phyloP scores from a whole-genome alignment of 2,888 invertebrate species.

The Ormyrus rosae region DNA sequence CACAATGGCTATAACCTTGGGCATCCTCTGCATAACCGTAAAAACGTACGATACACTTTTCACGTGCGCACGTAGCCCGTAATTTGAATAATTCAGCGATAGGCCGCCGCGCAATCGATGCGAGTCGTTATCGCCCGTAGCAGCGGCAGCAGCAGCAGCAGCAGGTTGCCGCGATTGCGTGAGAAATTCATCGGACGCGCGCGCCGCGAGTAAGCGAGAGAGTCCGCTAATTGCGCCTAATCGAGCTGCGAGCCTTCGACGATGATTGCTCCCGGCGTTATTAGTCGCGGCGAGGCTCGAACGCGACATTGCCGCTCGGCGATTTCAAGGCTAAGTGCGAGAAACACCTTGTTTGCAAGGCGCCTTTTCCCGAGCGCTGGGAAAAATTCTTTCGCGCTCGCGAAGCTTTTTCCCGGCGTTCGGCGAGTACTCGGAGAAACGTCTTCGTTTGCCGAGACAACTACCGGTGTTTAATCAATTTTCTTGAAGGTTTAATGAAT shows the following conservation, averaged over 20 bases:
- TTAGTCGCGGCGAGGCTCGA: constrained; percentile 9
- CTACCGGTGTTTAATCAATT: too few relatives aligned
- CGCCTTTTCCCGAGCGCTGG: too few relatives aligned
- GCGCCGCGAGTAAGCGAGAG: constrained; percentile 28
- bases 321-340: constrained; percentile 1
- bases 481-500: too few relatives aligned
- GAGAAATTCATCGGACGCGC: not conserved
- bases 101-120: constrained; percentile 32
- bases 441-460: too few relatives aligned
- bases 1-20: constrained; percentile 10
- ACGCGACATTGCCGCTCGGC: not conserved
- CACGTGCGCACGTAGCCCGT: not conserved
- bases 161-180: too few relatives aligned
- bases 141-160: too few relatives aligned
- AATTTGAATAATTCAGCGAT: constrained; percentile 48
- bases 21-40: constrained; percentile 23
- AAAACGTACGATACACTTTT: constrained; percentile 10
- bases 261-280: constrained; percentile 36
- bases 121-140: constrained; percentile 8
- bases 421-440: too few relatives aligned
- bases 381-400: too few relatives aligned
- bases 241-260: constrained; percentile 36
- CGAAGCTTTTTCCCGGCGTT: too few relatives aligned
- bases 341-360: not conserved
- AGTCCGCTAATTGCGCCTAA: not conserved